phyloP scores from a whole-genome alignment of 2,888 invertebrate genomes.

The Conistra vaccinii region DNA sequence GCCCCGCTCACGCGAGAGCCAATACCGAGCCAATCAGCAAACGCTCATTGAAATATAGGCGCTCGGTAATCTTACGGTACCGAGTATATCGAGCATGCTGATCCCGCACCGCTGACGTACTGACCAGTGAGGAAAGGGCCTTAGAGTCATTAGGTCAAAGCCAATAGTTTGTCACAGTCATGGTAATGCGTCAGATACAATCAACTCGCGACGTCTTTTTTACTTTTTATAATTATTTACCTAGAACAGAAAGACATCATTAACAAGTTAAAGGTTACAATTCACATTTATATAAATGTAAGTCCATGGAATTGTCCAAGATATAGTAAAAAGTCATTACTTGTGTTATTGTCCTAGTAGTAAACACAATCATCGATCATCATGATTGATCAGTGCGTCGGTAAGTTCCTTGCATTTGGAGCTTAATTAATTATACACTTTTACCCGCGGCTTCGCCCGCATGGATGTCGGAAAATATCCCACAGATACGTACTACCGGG shows the following conservation, averaged over 20 bases:
- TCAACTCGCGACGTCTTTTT: background rate
- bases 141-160: background rate
- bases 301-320: conserved; percentile 3
- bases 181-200: background rate
- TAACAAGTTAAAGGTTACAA: background rate
- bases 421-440: too few species aligned
- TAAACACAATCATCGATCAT: conserved; percentile 13
- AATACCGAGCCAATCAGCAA: too few species aligned
- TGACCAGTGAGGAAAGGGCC: too few species aligned
- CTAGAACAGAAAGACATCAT: conserved; percentile 12
- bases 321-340: conserved; percentile 3
- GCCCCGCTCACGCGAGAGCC: too few species aligned
- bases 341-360: background rate
- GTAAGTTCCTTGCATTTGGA: background rate
- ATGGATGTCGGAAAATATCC: too few species aligned
- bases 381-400: background rate
- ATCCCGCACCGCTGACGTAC: too few species aligned
- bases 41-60: too few species aligned
- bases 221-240: conserved; percentile 21
- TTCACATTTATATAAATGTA: too few species aligned
- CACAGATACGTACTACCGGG: too few species aligned
- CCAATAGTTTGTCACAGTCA: background rate
- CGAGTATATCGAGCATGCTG: too few species aligned
- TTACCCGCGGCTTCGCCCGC: too few species aligned
- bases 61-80: too few species aligned